Evolutionary conservation across 1,140 invertebrate species (phyloP), one percentile per base, ranked within the genome.

Genomic region (Leptoteleia sp.): DNA sequence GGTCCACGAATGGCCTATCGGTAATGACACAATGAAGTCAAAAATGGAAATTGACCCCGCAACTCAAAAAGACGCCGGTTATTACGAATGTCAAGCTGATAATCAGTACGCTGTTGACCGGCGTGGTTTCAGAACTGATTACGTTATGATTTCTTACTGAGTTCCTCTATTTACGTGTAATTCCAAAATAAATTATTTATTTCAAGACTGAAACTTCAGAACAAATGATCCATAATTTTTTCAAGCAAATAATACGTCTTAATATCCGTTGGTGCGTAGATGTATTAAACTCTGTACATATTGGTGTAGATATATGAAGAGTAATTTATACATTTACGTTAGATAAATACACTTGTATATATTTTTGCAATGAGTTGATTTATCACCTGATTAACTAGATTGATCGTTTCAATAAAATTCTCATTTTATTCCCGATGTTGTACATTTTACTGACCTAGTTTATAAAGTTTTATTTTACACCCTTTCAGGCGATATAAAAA

Each of bases 1-100:
- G 95, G 93, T 97, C 19, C 95, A 96, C 84, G 95, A 97, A 85
- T 97, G 95, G 95, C 91, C 92, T 55, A 92, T 94, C 27, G 94
- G 92, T 7, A 91, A 93, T 5, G 94, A 96, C 81, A 94, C 92
- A 70, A 93, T 97, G 8, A 97, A 97, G 86, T 96, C 95, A 3
- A 97, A 97, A 91, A 92, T 98, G 78, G 96, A 98, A 89, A 97
- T 97, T 52, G 96, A 97, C 87, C 96, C 96, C 1, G 96, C 96
- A 0, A 96, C 96, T 2, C 96, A 97, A 89, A 96, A 96, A 94
- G 96, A 97, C 86, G 95, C 95, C 7, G 94, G 94, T 8, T 94
- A 92, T 71, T 94, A 94, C 71, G 93, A 94, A 82, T 94, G 93
- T 77, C 92, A 93, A 73, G 93, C 94, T 3, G 94, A 95, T 71